Base-by-base conservation (phyloP, 2,113 vertebrate species). In the Phalacrocorax aristotelis region DNA sequence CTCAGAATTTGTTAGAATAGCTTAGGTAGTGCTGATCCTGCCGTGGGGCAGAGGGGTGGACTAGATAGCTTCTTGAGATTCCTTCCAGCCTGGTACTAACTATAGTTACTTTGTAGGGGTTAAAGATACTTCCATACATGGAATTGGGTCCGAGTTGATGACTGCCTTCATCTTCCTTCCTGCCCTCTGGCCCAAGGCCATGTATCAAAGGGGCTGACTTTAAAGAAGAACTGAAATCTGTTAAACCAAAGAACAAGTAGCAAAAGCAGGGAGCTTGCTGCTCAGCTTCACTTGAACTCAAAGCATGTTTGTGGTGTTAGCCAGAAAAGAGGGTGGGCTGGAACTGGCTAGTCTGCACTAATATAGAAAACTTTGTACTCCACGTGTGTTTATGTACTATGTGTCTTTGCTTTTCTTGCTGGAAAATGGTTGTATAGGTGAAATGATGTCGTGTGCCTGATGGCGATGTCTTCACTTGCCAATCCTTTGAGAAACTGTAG, bases 311-410 rank as follows among this genome's bases (percentile, higher is more conserved):
- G 38, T 57, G 54, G 13, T 21, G 8, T 51, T 30, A 65, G 52
- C 46, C 32, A 27, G 58, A 16, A 0, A 6, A 64, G 40, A 34
- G 57, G 17, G 15, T 68, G 65, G 20, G 42, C 48, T 68, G 10
- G 36, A 61, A 15, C 49, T 78, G 46, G 15, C 32, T 30, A 8
- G 7, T 51, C 42, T 48, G 58, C 20, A 5, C 29, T 30, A 29
- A n/a, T 7, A 4, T 0, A 40, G 51, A 10, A 22, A 46, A 6
- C 7, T 22, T 52, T 7, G 17, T 77, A 0, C 6, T 68, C 36
- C 5, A 1, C 1, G 0, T 26, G 62, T 49, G 19, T 20, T 58
- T 34, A 6, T 54, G 20, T 22, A 2, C 42, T 51, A 5, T 13
- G 25, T 60, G 2, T 10, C 34, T 81, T 61, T 6, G 5, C 11